A percentile compares a stretch with the other conserved stretches of the same genome.
phyloP scores from a whole-genome alignment of 2,797 vertebrate species.

The Xenopus petersii region DNA sequence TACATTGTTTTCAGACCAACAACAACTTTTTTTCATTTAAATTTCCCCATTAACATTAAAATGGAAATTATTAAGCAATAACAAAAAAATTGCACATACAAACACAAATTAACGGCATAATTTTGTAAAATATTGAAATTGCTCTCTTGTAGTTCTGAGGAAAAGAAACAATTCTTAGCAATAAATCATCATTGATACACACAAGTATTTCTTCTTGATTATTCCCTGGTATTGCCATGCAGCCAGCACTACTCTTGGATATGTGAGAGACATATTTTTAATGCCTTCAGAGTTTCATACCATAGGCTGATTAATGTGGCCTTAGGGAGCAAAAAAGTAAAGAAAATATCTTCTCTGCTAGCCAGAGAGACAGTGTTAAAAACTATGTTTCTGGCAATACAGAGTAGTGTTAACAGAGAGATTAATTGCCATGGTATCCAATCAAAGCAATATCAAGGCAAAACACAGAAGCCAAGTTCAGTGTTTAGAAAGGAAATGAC shows the following conservation, averaged over 20 bases:
- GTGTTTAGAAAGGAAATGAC: slow-evolving; percentile 50
- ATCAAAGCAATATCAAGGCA: slow-evolving; percentile 51
- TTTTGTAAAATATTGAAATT: too few species aligned
- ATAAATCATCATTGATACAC: not conserved
- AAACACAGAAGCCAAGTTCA: slow-evolving; percentile 51
- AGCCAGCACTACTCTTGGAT: not conserved
- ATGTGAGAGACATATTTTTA: slow-evolving; percentile 32
- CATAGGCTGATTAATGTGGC: slow-evolving; percentile 10
- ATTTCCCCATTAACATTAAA: too few species aligned
- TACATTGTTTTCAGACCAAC: too few species aligned
- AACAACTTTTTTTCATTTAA: too few species aligned
- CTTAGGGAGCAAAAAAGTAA: slow-evolving; percentile 45
- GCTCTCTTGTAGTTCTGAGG: too few species aligned
- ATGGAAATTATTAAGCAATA: too few species aligned
- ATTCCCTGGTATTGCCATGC: slow-evolving; percentile 16
- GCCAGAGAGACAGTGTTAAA: slow-evolving; percentile 46
- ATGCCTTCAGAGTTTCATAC: slow-evolving; percentile 50
- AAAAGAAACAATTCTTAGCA: too few species aligned
- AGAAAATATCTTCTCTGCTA: slow-evolving; percentile 48
- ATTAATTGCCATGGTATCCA: slow-evolving; percentile 50
- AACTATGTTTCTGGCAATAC: slow-evolving; percentile 51
- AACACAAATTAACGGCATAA: too few species aligned
- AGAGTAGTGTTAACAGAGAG: slow-evolving; percentile 42
- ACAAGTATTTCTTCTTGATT: slow-evolving; percentile 5
- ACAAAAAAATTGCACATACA: too few species aligned